Conservation (phyloP, 1,140 invertebrate species). For the Propsilocerus akamusi region DNA sequence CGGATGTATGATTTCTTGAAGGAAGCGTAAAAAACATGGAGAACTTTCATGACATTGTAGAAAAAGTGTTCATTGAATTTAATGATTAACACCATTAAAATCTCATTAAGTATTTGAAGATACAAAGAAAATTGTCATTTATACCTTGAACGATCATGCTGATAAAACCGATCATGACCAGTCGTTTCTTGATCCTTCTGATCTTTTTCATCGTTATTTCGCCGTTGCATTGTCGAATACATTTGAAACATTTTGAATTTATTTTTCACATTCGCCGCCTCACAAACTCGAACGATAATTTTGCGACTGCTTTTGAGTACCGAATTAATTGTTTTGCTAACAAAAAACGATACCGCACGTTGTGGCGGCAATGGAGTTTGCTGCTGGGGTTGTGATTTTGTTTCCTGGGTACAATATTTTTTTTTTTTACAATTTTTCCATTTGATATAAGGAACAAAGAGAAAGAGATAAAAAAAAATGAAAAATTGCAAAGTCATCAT, state of each 20-base stretch:
- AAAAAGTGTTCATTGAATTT: too few species aligned
- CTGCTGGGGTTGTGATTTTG: background rate
- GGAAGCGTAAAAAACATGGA: too few species aligned
- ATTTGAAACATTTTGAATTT: constrained; percentile 49
- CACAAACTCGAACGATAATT: constrained; percentile 23
- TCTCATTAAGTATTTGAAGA: too few species aligned
- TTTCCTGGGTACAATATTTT: background rate
- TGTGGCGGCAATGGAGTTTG: background rate
- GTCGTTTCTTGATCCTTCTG: constrained; percentile 39
- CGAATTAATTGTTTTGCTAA: constrained; percentile 23
- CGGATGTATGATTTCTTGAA: too few species aligned
- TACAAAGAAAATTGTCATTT: constrained; percentile 27
- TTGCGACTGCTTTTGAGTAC: constrained; percentile 25
- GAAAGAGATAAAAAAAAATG: background rate
- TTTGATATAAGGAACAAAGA: too few species aligned
- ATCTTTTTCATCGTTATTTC: constrained; percentile 37
- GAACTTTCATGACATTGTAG: too few species aligned
- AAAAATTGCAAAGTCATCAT: background rate
- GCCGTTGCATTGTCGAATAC: constrained; percentile 48
- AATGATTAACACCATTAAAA: too few species aligned
- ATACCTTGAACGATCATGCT: constrained; percentile 37
- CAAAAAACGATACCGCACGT: constrained; percentile 20
- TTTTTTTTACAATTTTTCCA: background rate
- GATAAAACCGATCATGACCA: constrained; percentile 56
- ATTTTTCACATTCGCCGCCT: constrained; percentile 23